Base-by-base conservation (phyloP, 2,113 vertebrate genomes). In the Melierax canorus region DNA sequence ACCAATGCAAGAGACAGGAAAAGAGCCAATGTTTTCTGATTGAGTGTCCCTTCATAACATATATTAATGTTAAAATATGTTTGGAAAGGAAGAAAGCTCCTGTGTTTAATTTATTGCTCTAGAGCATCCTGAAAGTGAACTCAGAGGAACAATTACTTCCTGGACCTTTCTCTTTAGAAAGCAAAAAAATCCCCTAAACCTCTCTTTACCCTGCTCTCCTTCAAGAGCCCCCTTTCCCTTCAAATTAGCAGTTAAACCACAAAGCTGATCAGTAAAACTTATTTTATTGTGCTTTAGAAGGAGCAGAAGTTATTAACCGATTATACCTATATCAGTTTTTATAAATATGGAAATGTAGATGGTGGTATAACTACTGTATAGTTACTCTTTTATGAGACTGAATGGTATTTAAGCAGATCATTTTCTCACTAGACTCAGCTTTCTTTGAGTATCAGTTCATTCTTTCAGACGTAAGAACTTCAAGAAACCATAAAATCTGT, bases 401-500 rank as follows among this genome's bases (percentile, higher is more conserved):
- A 86, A 90, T 90, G 95, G 79, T 94, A 85, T 95, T 94, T 93
- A 90, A 90, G 81, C 85, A 96, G 75, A 90, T 92, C 60, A 90
- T 95, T 96, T 97, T 97, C 90, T 90, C 93, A 94, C 86, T 94
- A 97, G 94, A 91, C 88, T 97, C 96, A 97, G 94, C 94, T 97
- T 97, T 96, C 93, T 92, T 80, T 1, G 11, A 77, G 69, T 91
- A 59, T 81, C 79, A 72, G 29, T 95, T 96, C 93, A 94, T 94
- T 94, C 89, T 76, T 91, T 90, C 82, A 91, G 67, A 90, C 3
- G 15, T 75, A 74, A 81, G 92, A 95, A 94, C 53, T 86, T 89
- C 73, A 96, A 93, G 93, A 95, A 94, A 87, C 85, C 89, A 95
- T 96, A 96, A 97, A 96, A 94, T 96, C 93, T 88, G 90, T 96